Base-by-base conservation (phyloP, 2,888 invertebrate genomes). In the Agonopterix heracliana region DNA sequence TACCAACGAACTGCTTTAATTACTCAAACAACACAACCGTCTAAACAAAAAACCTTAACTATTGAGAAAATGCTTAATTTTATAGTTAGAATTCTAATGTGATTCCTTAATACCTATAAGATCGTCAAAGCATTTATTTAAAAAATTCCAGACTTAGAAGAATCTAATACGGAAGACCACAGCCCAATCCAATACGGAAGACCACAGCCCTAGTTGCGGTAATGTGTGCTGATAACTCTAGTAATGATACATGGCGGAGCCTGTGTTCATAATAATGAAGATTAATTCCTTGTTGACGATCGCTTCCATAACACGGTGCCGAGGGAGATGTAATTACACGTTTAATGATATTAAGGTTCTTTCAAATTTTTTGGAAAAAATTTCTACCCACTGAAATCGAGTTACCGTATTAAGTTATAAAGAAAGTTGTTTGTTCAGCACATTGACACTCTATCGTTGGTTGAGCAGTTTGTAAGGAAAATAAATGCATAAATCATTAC, bases 181-280 rank as follows among this genome's bases (percentile, higher is more conserved):
- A 65, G 64, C 58, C 56, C 44, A n/a, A n/a, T 26, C 26, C 26
- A 5, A 26, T 26, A 43, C 43, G 59, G 62, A 65, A 60, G 63
- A 66, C 80, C 78, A 77, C 74, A 65, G 64, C 58, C 56, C 44
- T 36, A 42, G 35, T 41, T 8, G 58, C 63, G 59, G 63, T 71
- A 59, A 69, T 64, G 66, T 61, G 64, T 54, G 56, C 54, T 52
- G 51, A 34, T 45, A 49, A 54, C 54, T 34, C 45, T 50, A 45
- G 47, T 52, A 47, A 63, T 68, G 68, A 63, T 61, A 59, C 58
- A 54, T 47, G 51, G 41, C 44, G 47, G 35, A 49, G 38, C 46
- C 48, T 67, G 63, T 64, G 60, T 61, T 59, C 59, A 59, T 62
- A 62, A 63, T 59, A 57, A 59, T 59, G 53, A 60, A 62, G 57